Conservation (phyloP, 2,888 invertebrate species). For the Drosophila maculinotata region DNA sequence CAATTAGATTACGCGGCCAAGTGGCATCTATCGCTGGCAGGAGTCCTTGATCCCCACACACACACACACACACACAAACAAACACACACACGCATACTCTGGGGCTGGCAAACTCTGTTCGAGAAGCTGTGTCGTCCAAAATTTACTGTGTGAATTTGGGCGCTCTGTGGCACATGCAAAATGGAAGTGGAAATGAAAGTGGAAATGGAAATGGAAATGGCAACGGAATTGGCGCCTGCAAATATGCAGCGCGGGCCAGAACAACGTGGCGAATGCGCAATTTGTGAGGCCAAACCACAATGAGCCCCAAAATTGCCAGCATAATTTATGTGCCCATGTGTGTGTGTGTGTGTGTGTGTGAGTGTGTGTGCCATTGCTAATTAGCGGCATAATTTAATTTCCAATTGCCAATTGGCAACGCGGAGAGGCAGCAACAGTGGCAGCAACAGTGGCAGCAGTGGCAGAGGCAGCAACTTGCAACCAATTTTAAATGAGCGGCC, state of each 20-base stretch:
- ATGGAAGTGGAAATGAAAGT: conserved; percentile 2
- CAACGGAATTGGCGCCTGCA: conserved; percentile 29
- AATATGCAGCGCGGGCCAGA: conserved; percentile 49
- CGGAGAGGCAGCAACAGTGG: not conserved
- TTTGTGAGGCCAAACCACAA: conserved; percentile 59
- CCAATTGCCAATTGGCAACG: conserved; percentile 61
- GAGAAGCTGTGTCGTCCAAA: conserved; percentile 30
- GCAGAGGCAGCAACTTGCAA: conserved; percentile 3
- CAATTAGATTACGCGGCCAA: conserved; percentile 64
- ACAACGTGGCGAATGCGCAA: conserved; percentile 52
- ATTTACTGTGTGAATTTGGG: conserved; percentile 72
- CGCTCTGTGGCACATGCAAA: conserved; percentile 54
- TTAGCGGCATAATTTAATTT: conserved; percentile 79
- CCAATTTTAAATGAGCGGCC: conserved; percentile 44
- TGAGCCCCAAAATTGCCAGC: conserved; percentile 75
- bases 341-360: conserved; percentile 17
- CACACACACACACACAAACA: not conserved
- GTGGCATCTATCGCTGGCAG: conserved; percentile 3
- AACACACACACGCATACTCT: no score
- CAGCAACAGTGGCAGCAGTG: not conserved
- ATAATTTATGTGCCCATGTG: conserved; percentile 66
- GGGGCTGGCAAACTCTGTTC: not conserved
- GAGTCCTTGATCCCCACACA: not conserved
- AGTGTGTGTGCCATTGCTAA: conserved; percentile 50
- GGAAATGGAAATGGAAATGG: no score